Evolutionary conservation across 1,140 invertebrate species (phyloP), one percentile per base, ranked within the genome.

Genomic region (Neodiprion virginianus): DNA sequence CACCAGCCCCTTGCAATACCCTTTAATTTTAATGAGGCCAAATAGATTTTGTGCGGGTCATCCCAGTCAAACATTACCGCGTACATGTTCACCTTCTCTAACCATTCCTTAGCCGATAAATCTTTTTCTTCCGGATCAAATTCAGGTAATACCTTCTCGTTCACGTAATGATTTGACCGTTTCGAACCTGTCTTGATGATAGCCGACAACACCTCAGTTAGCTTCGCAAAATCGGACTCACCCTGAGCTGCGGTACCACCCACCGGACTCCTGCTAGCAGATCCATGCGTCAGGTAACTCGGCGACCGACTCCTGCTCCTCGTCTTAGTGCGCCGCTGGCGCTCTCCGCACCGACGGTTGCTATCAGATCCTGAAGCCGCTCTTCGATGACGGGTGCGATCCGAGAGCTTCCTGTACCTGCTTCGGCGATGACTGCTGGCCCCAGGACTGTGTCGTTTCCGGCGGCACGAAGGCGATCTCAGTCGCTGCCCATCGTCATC

Each of bases 1-100:
- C 71, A 71, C 75, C 75, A 76, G 7, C 68, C 14, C 69, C 65
- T 73, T n/a, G 75, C 75, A 11, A 53, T 53, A 8, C 75, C 75
- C 10, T 49, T 12, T 48, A 76, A 48, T 61, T 69, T 73, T n/a
- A 47, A 76, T 21, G 11, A 21, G 10, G 48, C 75, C n/a, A 76
- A 47, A 17, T 74, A 73, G 17, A 76, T 21, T 21, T 50, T 76
- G 8, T 10, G 23, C 67, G n/a, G 67, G 5, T 73, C 75, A 49
- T 76, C 75, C 75, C 75, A 76, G 10, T 61, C 72, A 61, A 74
- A 76, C 67, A 76, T 48, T 0, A 12, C 23, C 11, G 48, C 72
- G 23, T 40, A 23, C 8, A 17, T 50, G 67, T 73, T 73, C 12
- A 76, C 67, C 61, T 76, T 76, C n/a, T 17, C 68, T n/a, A 76